Base-by-base conservation (phyloP, 2,797 vertebrate species). In the Sciurus vulgaris region DNA sequence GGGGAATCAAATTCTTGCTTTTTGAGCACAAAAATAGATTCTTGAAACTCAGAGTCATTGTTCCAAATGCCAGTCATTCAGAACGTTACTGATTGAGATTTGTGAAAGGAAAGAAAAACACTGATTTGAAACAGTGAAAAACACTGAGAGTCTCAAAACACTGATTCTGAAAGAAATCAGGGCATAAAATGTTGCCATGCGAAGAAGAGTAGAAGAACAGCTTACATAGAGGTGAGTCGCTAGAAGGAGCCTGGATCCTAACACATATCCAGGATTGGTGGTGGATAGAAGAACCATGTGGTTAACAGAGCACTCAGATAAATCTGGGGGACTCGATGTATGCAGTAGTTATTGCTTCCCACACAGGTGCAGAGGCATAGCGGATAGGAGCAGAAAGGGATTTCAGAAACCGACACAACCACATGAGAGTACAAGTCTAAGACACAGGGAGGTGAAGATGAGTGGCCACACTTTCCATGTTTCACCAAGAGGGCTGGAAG, bases 21-120 rank as follows among this genome's bases (percentile, higher is more conserved):
- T 94, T 24, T 38, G n/a, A 83, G 5, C 83, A 65, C 30, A 41
- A 83, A 92, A 93, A 81, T 13, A 86, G 74, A 65, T 24, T 61
- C 65, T 47, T 89, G 76, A 79, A 82, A 59, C 28, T 54, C 22
- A 69, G 35, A 15, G 22, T 4, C 33, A 8, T 85, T 33, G 56
- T 28, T 78, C 38, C 83, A 22, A 93, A 92, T 51, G 61, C 28
- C 20, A 70, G 35, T 17, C 17, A 70, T 22, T 22, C 30, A 47
- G 33, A 76, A 84, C 87, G 91, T 91, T 30, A 77, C 35, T 89
- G 35, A 72, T 22, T 54, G 59, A 72, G 4, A 8, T 77, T 96
- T 90, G 74, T n/a, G 35, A 73, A 33, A 94, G 1, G n/a, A 47
- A 91, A 93, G 2, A 54, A 69, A 41, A n/a, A n/a, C n/a, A n/a